phyloP scores from a whole-genome alignment of 2,888 invertebrate species.

The Spisula subtruncata region DNA sequence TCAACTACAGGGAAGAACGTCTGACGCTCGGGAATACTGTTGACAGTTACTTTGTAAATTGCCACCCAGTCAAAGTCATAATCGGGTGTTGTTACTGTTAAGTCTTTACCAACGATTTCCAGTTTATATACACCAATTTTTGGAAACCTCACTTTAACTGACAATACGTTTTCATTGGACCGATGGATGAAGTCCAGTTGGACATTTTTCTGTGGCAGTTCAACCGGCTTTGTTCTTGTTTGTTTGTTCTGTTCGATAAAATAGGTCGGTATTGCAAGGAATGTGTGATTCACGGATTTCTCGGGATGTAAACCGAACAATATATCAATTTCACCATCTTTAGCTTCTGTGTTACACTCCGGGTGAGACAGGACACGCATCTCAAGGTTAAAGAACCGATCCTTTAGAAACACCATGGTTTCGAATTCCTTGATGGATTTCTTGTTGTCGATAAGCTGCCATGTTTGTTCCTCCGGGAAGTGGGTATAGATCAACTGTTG shows the following conservation, averaged over 20 bases:
- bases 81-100: conserved; percentile 71
- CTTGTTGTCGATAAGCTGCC: conserved; percentile 82
- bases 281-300: conserved; percentile 73
- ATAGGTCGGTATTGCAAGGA: conserved; percentile 79
- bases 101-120: conserved; percentile 84
- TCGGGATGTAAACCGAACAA: conserved; percentile 79
- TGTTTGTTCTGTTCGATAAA: conserved; percentile 71
- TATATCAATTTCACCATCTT: conserved; percentile 81
- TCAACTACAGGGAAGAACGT: conserved; percentile 82
- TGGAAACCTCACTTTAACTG: conserved; percentile 78
- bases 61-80: conserved; percentile 81
- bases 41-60: conserved; percentile 78
- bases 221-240: conserved; percentile 60
- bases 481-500: conserved; percentile 83
- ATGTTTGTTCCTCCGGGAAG: conserved; percentile 79
- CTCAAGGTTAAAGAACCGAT: conserved; percentile 83
- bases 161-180: conserved; percentile 76
- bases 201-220: conserved; percentile 72
- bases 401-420: conserved; percentile 82
- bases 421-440: conserved; percentile 81
- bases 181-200: conserved; percentile 79
- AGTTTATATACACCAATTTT: conserved; percentile 81
- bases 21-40: conserved; percentile 73
- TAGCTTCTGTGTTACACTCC: conserved; percentile 76
- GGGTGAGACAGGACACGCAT: conserved; percentile 79